phyloP scores from a whole-genome alignment of 2,113 vertebrate species.

The Oryzias javanicus region DNA sequence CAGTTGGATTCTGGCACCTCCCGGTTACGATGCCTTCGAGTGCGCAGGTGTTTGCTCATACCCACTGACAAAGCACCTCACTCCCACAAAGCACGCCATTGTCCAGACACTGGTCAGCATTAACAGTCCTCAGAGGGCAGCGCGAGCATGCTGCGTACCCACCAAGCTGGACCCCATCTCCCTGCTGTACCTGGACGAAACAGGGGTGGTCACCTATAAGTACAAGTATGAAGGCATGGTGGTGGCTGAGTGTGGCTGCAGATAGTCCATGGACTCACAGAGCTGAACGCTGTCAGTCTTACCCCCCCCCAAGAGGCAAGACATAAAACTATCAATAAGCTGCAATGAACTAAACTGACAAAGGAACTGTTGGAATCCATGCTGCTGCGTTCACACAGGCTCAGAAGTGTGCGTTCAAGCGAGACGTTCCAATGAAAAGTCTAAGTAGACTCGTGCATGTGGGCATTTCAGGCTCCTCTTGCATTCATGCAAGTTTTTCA shows the following conservation, averaged over 20 bases:
- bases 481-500: too few species aligned
- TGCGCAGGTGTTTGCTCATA: constrained; percentile 89
- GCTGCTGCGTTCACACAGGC: too few species aligned
- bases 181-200: constrained; percentile 91
- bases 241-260: constrained; percentile 95
- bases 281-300: constrained; percentile 45
- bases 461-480: too few species aligned
- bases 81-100: constrained; percentile 94
- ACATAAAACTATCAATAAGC: constrained; percentile 22
- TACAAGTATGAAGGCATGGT: constrained; percentile 98
- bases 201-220: constrained; percentile 97
- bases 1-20: constrained; percentile 94
- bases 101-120: constrained; percentile 91
- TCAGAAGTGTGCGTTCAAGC: too few species aligned
- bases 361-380: constrained; percentile 20
- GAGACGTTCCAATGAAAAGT: too few species aligned
- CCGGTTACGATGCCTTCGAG: constrained; percentile 92
- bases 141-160: constrained; percentile 92
- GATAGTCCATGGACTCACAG: constrained; percentile 79
- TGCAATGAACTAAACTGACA: constrained; percentile 14
- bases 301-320: constrained; percentile 21
- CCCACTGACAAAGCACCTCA: constrained; percentile 91
- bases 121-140: constrained; percentile 90
- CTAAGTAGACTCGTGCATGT: too few species aligned
- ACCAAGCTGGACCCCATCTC: constrained; percentile 97